phyloP scores from a whole-genome alignment of 2,797 vertebrate genomes.

The Periparus ater region DNA sequence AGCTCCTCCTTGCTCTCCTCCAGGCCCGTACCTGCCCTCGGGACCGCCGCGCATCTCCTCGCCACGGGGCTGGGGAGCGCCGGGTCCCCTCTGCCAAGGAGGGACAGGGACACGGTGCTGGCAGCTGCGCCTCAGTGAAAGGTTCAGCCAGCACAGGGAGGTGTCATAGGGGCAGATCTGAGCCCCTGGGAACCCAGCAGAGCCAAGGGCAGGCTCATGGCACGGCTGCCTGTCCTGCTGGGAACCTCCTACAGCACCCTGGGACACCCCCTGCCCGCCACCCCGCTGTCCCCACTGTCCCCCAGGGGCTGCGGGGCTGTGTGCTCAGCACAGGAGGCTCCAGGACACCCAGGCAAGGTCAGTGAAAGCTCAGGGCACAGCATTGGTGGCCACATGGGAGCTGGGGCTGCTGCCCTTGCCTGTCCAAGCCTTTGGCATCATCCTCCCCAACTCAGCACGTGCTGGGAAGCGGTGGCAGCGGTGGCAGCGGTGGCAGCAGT shows the following conservation, averaged over 20 bases:
- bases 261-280: neutral
- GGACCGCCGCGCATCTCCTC: neutral
- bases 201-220: neutral
- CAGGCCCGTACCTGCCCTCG: neutral
- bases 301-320: fast-evolving
- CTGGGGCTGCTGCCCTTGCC: neutral
- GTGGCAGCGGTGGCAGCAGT: neutral
- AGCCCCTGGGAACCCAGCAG: neutral
- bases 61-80: fast-evolving
- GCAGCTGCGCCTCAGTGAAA: fast-evolving
- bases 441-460: fast-evolving
- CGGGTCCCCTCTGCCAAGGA: fast-evolving
- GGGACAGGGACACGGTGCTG: fast-evolving
- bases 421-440: neutral
- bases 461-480: neutral
- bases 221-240: fast-evolving
- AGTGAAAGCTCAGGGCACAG: fast-evolving
- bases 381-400: neutral
- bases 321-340: fast-evolving
- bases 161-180: fast-evolving
- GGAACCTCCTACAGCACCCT: neutral
- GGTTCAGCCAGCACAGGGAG: neutral
- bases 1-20: slow-evolving; percentile 39
- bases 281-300: fast-evolving
- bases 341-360: fast-evolving